Evolutionary conservation across 35 echinoderm and acorn worm species (phyloP).

Genomic region (Ophiothrix spiculata): DNA sequence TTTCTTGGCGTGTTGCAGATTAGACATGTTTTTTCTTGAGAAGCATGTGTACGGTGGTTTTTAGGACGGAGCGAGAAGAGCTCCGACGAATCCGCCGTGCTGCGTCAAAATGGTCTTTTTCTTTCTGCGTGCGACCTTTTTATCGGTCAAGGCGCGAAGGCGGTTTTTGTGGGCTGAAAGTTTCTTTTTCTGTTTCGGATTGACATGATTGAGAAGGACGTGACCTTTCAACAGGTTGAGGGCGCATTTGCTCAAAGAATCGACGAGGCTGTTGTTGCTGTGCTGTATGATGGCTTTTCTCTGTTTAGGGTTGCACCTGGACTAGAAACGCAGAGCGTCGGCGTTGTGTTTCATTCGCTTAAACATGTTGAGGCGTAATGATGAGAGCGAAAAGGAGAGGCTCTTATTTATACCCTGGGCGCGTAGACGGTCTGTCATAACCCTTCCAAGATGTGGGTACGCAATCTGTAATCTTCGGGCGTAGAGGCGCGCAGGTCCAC

Average conservation of each 20-base stretch:
- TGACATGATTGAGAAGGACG: conserved; percentile 10
- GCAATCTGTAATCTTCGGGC: not conserved
- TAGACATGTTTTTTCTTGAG: not conserved
- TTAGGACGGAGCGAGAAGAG: not conserved
- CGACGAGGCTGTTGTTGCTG: too few relatives aligned
- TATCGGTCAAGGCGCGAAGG: conserved; percentile 2
- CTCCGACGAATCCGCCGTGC: too few relatives aligned
- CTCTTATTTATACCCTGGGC: not conserved
- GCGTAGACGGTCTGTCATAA: not conserved
- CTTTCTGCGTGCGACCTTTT: not conserved
- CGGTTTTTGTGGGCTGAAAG: conserved; percentile 23
- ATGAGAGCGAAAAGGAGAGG: not conserved
- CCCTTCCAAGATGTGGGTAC: not conserved
- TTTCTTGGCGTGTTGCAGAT: too few relatives aligned
- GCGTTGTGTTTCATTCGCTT: not conserved
- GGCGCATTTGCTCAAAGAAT: conserved; percentile 22
- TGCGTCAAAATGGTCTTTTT: too few relatives aligned
- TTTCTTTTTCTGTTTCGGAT: conserved; percentile 25
- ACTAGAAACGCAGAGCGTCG: too few relatives aligned
- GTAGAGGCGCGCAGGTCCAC: not conserved
- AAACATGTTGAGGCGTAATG: not conserved
- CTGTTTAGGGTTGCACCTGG: not conserved
- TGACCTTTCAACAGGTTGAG: conserved; percentile 39
- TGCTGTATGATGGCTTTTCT: not conserved
- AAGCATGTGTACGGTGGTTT: too few relatives aligned